Evolutionary conservation across 2,113 vertebrate genomes (phyloP), one percentile per base, ranked within the genome.

Genomic region (Callaeas wilsoni): DNA sequence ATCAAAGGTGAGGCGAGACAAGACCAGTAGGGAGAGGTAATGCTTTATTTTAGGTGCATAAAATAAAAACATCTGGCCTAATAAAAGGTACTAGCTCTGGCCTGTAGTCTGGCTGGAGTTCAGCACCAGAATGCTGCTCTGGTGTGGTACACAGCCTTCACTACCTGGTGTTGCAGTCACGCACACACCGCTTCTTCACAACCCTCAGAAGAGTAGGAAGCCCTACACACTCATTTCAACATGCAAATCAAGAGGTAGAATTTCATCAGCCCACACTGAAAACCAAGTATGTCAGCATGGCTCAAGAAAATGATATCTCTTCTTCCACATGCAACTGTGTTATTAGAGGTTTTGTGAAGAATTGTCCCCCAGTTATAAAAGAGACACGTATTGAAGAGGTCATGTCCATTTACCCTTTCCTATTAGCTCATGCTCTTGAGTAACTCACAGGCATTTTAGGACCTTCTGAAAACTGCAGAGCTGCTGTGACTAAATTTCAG

Each of bases 41-140:
- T 55, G 35, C 35, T 20, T 84, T 81, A 37, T 86, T 91, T 85
- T 76, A 76, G 80, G 35, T 32, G 42, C 20, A 75, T 39, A 78
- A 91, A 93, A 89, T 65, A 81, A 87, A 89, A 84, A n/a, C 52
- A 62, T 73, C 46, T 89, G 64, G 50, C n/a, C 64, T 78, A 84
- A 92, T 84, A 74, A 81, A 87, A 91, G 29, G 70, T 81, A 30
- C 7, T 59, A 53, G 18, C 35, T 82, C 42, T 93, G 55, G 42
- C n/a, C 32, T 57, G 32, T 41, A 57, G 9, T 65, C 50, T 81
- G 63, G n/a, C 64, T 17, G 2, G 53, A 69, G 57, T 55, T 85
- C 70, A 76, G 20, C 18, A 60, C 52, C 37, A 71, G 52, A 82
- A 60, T 13, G 16, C 44, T 84, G 46, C 46, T 70, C 39, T 53